Conservation (phyloP, 1,140 invertebrate genomes). For the Probaryconus sp. region DNA sequence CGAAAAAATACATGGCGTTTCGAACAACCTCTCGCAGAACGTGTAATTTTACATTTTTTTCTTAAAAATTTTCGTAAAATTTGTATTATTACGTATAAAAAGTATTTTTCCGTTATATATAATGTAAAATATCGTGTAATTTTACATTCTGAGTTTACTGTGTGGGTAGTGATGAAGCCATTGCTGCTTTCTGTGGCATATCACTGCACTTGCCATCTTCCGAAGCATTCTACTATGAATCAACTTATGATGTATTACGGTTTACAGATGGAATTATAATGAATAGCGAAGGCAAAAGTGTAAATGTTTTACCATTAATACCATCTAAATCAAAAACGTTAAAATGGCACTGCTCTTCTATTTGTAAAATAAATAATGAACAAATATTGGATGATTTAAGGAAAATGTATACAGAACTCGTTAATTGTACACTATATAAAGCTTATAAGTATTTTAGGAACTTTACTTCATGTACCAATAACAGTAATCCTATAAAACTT, state of each 20-base stretch:
- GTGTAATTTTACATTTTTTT: too few species aligned
- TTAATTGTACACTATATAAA: neutral
- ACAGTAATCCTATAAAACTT: neutral
- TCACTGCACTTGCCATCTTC: constrained; percentile 11
- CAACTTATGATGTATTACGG: too few species aligned
- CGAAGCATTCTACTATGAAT: constrained; percentile 17
- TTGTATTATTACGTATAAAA: too few species aligned
- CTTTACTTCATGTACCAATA: constrained; percentile 1
- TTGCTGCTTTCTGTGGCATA: constrained; percentile 13
- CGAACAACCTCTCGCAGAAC: too few species aligned
- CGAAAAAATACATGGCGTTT: too few species aligned
- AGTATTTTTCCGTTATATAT: too few species aligned
- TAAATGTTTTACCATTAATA: constrained; percentile 5
- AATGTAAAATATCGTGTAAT: too few species aligned
- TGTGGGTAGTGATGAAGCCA: constrained; percentile 1
- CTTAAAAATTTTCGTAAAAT: too few species aligned
- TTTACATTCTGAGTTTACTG: too few species aligned
- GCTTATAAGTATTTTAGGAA: neutral
- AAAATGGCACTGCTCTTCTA: constrained; percentile 14
- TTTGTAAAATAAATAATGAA: constrained; percentile 7
- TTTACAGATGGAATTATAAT: constrained; percentile 8
- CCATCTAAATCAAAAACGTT: neutral
- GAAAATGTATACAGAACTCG: too few species aligned
- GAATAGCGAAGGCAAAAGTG: neutral
- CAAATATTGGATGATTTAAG: too few species aligned